These are phyloP conservation scores for Strix uralensis DNA, from an alignment of 2,113 vertebrate species.

Conservation along the genomic window DNA sequence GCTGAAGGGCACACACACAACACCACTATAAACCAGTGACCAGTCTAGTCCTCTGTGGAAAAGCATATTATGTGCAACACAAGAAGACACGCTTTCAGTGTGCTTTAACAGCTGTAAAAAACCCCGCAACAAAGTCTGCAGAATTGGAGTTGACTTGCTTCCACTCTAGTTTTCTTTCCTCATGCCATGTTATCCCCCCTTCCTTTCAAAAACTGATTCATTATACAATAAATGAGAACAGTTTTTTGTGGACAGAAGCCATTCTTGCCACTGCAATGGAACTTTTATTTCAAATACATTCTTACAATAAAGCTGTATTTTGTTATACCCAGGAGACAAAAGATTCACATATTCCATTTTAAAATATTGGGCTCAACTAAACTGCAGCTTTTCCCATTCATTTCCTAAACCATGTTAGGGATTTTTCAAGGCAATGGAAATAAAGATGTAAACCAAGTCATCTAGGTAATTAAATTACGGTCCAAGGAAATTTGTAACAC, in stretches of 20 bases:
- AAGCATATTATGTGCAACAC: not conserved
- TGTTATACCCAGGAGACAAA: not conserved
- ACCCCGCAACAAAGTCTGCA: not conserved
- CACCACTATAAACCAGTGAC: not conserved
- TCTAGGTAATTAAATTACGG: slow-evolving; percentile 1
- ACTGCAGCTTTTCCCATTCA: not conserved
- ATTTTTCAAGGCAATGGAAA: not conserved
- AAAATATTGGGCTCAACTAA: not conserved
- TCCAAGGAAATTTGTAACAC: slow-evolving; percentile 11
- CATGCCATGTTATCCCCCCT: not conserved
- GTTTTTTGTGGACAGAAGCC: not conserved
- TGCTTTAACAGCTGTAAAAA: not conserved
- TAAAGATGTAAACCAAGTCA: not conserved
- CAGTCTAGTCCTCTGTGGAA: not conserved
- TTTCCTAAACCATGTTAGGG: not conserved
- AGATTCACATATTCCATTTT: not conserved
- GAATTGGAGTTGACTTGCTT: not conserved
- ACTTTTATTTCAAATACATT: slow-evolving; percentile 56
- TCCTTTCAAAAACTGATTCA: not conserved
- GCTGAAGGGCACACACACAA: not conserved
- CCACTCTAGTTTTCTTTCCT: not conserved
- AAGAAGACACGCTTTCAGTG: not conserved
- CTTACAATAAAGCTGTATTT: slow-evolving; percentile 26
- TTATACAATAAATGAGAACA: not conserved
- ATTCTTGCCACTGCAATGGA: slow-evolving; percentile 1